Percentiles rank a stretch among this genome's conserved stretches.
These are phyloP conservation scores for Trichomycterus rosablanca DNA, from an alignment of 2,113 vertebrate genomes.

Conservation along the genomic window DNA sequence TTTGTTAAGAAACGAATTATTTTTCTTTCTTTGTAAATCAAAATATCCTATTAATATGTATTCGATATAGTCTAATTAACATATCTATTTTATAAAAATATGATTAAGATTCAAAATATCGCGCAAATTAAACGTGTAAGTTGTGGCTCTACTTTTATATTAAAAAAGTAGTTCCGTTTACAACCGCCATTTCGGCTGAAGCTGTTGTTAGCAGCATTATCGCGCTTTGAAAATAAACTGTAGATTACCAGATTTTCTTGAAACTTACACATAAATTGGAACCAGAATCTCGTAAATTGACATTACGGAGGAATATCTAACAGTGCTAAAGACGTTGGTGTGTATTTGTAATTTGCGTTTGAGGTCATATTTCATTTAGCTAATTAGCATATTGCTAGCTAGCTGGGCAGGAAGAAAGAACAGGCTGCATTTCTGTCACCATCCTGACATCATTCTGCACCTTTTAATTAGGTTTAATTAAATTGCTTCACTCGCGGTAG, in stretches of 20 bases:
- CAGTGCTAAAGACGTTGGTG: not conserved
- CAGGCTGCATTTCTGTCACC: not conserved
- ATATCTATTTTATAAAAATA: not conserved
- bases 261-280: not conserved
- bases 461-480: not conserved
- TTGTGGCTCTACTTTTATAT: slow-evolving; percentile 27
- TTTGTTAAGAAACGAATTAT: not conserved
- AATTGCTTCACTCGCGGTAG: not conserved
- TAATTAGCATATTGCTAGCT: not conserved
- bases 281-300: not conserved
- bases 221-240: not conserved
- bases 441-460: not conserved
- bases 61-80: too few species aligned
- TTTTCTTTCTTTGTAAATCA: too few species aligned
- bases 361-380: not conserved
- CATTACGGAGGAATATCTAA: not conserved
- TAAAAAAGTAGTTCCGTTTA: slow-evolving; percentile 55
- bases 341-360: not conserved
- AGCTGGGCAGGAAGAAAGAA: not conserved
- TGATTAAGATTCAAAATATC: not conserved
- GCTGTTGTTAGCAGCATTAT: slow-evolving; percentile 50
- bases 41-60: too few species aligned
- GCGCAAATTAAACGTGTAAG: not conserved
- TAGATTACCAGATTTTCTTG: not conserved
- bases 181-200: slow-evolving; percentile 67